phyloP scores from a whole-genome alignment of 2,888 invertebrate genomes.

The Rotaria magnacalcarata region DNA sequence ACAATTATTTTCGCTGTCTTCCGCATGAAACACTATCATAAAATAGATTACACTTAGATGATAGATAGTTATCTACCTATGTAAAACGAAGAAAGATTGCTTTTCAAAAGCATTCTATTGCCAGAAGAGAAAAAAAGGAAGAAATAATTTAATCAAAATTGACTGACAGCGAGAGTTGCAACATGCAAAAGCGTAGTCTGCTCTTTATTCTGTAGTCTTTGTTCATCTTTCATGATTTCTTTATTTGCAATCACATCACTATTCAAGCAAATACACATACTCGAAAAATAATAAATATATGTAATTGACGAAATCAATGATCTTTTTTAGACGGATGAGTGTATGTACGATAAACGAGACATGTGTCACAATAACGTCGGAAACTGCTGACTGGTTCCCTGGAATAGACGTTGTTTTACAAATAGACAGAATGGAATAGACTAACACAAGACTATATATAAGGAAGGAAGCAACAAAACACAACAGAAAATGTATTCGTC shows the following conservation, averaged over 20 bases:
- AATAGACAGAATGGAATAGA: neutral
- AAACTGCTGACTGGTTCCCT: neutral
- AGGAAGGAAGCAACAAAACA: neutral
- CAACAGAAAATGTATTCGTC: neutral
- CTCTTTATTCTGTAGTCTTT: too few relatives aligned
- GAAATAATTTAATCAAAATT: neutral
- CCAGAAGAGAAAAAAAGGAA: neutral
- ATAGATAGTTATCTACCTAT: neutral
- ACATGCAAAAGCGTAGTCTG: neutral
- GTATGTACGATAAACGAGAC: neutral
- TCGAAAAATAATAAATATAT: too few relatives aligned
- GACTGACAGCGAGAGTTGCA: neutral
- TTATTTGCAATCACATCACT: neutral
- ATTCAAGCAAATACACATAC: neutral
- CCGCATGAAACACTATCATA: too few relatives aligned
- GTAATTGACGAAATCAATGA: neutral
- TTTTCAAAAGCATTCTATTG: neutral
- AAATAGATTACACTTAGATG: too few relatives aligned
- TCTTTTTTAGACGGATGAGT: neutral
- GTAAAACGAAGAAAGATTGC: neutral
- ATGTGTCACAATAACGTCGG: neutral
- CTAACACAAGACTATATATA: neutral
- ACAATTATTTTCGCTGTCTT: too few relatives aligned
- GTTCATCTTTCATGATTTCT: too few relatives aligned
- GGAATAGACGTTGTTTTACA: neutral